Evolutionary conservation across 2,888 invertebrate genomes (phyloP), one percentile per base, ranked within the genome.

Genomic region (Corbicula japonica): DNA sequence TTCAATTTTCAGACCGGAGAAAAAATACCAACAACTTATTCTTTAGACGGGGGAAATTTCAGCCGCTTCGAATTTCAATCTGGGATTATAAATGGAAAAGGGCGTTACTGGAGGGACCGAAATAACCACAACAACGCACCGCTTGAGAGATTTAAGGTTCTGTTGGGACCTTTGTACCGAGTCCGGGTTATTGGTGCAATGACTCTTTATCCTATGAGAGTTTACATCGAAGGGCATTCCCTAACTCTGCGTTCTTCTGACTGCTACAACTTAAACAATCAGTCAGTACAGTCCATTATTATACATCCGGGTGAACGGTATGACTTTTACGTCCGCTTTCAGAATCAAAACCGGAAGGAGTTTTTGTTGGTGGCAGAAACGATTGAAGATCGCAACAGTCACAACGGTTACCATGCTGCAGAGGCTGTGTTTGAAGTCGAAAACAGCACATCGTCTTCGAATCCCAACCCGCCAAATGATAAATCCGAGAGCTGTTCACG

Each of bases 281-380:
- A 75, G 6, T 38, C 35, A 6, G 79, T 79, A 4, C 75, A 87
- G 10, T 76, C 70, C 18, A 60, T 87, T 3, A 50, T 83, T 1
- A 74, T 86, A 26, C 71, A 75, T 34, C 69, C 84, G 3, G 88
- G 87, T 1, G 87, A 88, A 61, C 63, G 84, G 28, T 68, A 76
- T 26, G 88, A 88, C 61, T 82, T 89, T 41, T 66, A 60, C 41
- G 52, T 60, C 48, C 4, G 1, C 2, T 23, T 15, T 21, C 18
- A 79, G 50, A 10, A 41, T 0, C 6, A 3, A 28, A 26, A 78
- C 12, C 26, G 5, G 23, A 54, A 60, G 4, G 73, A 77, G n/a
- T 88, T 87, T 70, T 83, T 83, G 81, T 44, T 90, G 4, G 72
- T 87, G 8, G 87, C 83, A 30, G 72, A 79, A 62, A 84, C 81